phyloP scores from a whole-genome alignment of 2,113 vertebrate species.

The Megaceryle maxima region DNA sequence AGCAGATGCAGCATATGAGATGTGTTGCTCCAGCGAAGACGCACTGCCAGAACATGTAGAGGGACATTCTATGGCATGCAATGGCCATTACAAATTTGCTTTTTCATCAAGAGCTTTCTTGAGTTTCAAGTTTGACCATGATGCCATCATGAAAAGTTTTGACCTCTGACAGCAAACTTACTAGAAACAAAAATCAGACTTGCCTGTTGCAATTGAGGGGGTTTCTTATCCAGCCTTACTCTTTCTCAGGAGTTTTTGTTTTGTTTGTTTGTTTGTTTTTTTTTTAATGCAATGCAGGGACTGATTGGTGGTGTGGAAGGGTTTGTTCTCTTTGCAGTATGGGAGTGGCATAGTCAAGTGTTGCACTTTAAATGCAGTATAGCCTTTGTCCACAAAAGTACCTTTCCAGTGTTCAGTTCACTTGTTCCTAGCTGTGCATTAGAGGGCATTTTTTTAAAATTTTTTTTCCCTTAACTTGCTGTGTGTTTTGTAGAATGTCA shows the following conservation, averaged over 20 bases:
- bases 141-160: conserved; percentile 95
- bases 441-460: conserved; percentile 67
- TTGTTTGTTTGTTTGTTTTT: neutral
- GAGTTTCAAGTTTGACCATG: conserved; percentile 92
- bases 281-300: conserved; percentile 72
- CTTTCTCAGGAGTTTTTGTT: conserved; percentile 77
- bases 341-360: conserved; percentile 60
- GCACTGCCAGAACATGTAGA: conserved; percentile 64
- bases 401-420: conserved; percentile 75
- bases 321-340: conserved; percentile 61
- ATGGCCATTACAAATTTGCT: conserved; percentile 76
- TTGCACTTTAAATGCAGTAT: conserved; percentile 80
- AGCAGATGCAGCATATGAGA: conserved; percentile 72
- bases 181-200: conserved; percentile 21
- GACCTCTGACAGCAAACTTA: conserved; percentile 79
- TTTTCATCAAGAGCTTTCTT: conserved; percentile 91
- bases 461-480: neutral
- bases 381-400: conserved; percentile 66
- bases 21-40: conserved; percentile 75
- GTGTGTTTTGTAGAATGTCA: conserved; percentile 29
- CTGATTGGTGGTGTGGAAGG: conserved; percentile 66
- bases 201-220: conserved; percentile 51
- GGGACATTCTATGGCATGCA: conserved; percentile 69
- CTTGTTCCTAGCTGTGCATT: conserved; percentile 67
- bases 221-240: conserved; percentile 74